Evolutionary conservation across 53 echinoderm and acorn worm species (phyloP).

Genomic region (Holothuria leucospilota): DNA sequence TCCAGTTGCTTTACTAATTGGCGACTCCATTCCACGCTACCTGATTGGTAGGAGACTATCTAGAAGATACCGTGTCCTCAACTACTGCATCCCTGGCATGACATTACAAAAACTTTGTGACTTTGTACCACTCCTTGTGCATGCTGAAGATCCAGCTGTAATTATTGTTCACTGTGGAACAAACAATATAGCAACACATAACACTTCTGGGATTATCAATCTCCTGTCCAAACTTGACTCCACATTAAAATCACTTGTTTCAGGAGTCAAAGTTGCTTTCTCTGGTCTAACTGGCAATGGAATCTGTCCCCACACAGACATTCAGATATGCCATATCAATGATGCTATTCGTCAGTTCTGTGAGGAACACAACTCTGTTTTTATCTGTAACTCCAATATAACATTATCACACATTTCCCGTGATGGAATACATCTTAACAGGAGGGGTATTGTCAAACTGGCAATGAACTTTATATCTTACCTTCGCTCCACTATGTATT

Average conservation of each 20-base stretch:
- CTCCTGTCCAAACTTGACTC: not conserved
- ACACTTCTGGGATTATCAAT: slow-evolving; percentile 12
- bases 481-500: too few species aligned
- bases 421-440: slow-evolving; percentile 20
- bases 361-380: too few species aligned
- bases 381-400: too few species aligned
- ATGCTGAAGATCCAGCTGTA: not conserved
- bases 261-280: slow-evolving; percentile 21
- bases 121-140: not conserved
- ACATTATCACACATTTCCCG: slow-evolving; percentile 9
- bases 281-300: slow-evolving; percentile 21
- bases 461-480: too few species aligned
- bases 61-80: not conserved
- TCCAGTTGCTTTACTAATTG: not conserved
- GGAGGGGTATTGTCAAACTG: too few species aligned
- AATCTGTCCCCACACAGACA: slow-evolving; percentile 13
- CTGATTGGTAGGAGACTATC: slow-evolving; percentile 18
- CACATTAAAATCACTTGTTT: not conserved
- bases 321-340: slow-evolving; percentile 14
- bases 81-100: slow-evolving; percentile 19
- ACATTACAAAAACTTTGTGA: slow-evolving; percentile 13
- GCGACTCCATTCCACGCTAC: slow-evolving; percentile 14
- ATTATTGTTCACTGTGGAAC: slow-evolving; percentile 12
- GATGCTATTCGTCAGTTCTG: not conserved
- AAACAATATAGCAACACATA: slow-evolving; percentile 2